These are phyloP conservation scores for Drosophila barbarae DNA, from an alignment of 2,888 invertebrate genomes.

Conservation along the genomic window DNA sequence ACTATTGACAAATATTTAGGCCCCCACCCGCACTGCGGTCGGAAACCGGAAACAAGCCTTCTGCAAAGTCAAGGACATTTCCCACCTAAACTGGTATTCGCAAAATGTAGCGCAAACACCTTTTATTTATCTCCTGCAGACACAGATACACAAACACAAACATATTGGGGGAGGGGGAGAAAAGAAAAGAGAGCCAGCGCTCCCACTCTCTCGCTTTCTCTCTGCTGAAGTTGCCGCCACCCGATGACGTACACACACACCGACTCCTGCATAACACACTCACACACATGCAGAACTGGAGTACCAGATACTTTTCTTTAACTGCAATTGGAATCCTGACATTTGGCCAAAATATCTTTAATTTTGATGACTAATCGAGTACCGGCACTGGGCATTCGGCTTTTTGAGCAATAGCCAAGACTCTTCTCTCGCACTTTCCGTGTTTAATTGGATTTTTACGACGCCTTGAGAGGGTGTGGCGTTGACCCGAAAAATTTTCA, in stretches of 20 bases:
- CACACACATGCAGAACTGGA: slow-evolving; percentile 42
- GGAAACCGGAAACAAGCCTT: background rate
- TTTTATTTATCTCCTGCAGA: slow-evolving; percentile 17
- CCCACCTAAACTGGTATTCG: slow-evolving; percentile 38
- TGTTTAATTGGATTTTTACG: slow-evolving; percentile 53
- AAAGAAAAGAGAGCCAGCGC: slow-evolving; percentile 26
- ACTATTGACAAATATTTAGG: background rate
- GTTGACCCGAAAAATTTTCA: slow-evolving; percentile 75
- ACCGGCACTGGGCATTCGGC: background rate
- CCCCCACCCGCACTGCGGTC: background rate
- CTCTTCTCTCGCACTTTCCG: slow-evolving; percentile 31
- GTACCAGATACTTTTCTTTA: slow-evolving; percentile 57
- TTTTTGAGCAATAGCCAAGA: slow-evolving; percentile 10
- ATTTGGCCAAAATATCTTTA: slow-evolving; percentile 28
- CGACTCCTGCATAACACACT: slow-evolving; percentile 34
- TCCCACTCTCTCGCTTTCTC: slow-evolving; percentile 55
- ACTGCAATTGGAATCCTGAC: slow-evolving; percentile 48
- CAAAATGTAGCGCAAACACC: slow-evolving; percentile 28
- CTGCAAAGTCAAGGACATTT: slow-evolving; percentile 66
- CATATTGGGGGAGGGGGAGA: background rate
- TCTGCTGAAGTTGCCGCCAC: slow-evolving; percentile 66
- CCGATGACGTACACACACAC: slow-evolving; percentile 65
- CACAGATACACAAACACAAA: slow-evolving; percentile 32
- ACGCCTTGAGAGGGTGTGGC: slow-evolving; percentile 74
- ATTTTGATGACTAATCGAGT: slow-evolving; percentile 9